Conservation (phyloP, 2,888 invertebrate species). For the Caenorhabditis sp. region DNA sequence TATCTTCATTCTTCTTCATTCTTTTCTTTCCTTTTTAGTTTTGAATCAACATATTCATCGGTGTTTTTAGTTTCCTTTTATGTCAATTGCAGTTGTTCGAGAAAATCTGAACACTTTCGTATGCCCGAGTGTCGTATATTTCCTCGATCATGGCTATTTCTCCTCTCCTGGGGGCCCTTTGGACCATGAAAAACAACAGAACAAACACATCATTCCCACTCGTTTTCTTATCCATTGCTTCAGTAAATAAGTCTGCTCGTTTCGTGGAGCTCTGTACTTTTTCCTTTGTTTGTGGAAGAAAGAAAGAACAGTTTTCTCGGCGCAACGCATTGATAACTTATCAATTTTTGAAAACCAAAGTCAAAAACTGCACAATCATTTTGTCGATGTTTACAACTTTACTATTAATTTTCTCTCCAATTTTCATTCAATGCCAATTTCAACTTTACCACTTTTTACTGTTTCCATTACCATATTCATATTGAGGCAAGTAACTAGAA, state of each 20-base stretch:
- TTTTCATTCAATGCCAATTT: not conserved
- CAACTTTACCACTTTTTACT: no score
- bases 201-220: constrained; percentile 2
- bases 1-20: not conserved
- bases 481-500: no score
- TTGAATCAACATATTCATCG: no score
- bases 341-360: not conserved
- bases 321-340: not conserved
- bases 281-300: not conserved
- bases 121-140: not conserved
- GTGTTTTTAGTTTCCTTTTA: no score
- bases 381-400: not conserved
- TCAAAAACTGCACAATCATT: not conserved
- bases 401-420: not conserved
- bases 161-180: not conserved
- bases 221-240: not conserved
- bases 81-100: no score
- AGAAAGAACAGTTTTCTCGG: not conserved
- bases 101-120: no score
- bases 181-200: constrained; percentile 8
- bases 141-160: constrained; percentile 4
- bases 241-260: constrained; percentile 14
- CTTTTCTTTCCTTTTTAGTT: not conserved
- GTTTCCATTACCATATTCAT: no score
- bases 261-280: constrained; percentile 18